Conservation (phyloP, 2,113 vertebrate species). For the mouse (Mus musculus) region DNA sequence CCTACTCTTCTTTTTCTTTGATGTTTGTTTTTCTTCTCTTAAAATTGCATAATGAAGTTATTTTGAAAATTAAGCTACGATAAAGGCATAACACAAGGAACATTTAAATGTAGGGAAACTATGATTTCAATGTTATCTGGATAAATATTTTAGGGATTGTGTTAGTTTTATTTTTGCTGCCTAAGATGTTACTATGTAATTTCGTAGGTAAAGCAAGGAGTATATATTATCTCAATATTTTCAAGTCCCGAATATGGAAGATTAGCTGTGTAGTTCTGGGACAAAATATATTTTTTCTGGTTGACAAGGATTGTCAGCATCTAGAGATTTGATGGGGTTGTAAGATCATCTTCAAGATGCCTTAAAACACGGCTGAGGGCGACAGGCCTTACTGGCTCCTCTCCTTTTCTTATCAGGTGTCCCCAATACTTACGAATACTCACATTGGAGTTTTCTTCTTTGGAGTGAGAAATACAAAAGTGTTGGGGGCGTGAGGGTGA, state of each 20-base stretch:
- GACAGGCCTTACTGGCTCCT: neutral
- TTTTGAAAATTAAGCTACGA: constrained; percentile 52
- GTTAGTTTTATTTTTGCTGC: constrained; percentile 26
- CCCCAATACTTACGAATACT: neutral
- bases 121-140: neutral
- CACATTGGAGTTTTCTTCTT: neutral
- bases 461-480: neutral
- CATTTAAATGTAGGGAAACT: constrained; percentile 10
- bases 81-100: neutral
- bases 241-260: neutral
- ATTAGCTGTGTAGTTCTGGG: neutral
- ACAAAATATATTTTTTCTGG: neutral
- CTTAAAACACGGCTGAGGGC: neutral
- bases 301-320: neutral
- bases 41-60: neutral
- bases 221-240: constrained; percentile 16
- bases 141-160: neutral
- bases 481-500: neutral
- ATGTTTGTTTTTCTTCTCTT: constrained; percentile 18
- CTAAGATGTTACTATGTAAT: constrained; percentile 13
- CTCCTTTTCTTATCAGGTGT: neutral
- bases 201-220: neutral
- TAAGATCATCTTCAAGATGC: neutral
- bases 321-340: neutral
- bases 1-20: neutral